These are phyloP conservation scores for Protonibea diacanthus DNA, from an alignment of 2,797 vertebrate genomes.

Conservation along the genomic window DNA sequence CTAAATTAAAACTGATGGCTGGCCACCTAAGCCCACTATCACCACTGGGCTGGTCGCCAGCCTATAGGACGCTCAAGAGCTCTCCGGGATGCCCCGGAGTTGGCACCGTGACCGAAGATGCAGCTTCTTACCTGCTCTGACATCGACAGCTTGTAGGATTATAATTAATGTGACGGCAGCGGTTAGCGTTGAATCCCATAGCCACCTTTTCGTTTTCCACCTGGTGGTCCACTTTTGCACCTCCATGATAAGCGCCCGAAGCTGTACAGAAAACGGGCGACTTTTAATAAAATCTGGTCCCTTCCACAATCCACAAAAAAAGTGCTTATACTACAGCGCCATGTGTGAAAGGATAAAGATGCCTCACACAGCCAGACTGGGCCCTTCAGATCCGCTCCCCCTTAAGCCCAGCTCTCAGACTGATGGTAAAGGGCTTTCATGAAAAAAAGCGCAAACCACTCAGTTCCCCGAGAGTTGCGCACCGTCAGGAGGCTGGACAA, in stretches of 20 bases:
- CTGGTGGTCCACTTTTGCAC: conserved; percentile 92
- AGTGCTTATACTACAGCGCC: conserved; percentile 85
- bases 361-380: conserved; percentile 76
- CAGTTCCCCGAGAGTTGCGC: conserved; percentile 87
- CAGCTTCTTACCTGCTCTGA: conserved; percentile 92
- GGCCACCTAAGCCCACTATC: conserved; percentile 2
- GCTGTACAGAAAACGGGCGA: conserved; percentile 76
- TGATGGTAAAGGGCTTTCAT: conserved; percentile 88
- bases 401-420: conserved; percentile 87
- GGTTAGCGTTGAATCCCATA: conserved; percentile 87
- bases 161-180: conserved; percentile 82
- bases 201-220: conserved; percentile 95
- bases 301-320: conserved; percentile 78
- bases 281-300: conserved; percentile 74
- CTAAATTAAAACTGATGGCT: conserved; percentile 25
- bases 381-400: conserved; percentile 85
- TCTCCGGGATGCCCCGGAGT: conserved; percentile 24
- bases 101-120: conserved; percentile 19
- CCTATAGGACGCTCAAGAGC: not conserved
- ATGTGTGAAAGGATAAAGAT: conserved; percentile 81
- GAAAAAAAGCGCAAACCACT: conserved; percentile 81
- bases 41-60: conserved; percentile 38
- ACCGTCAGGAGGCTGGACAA: conserved; percentile 91
- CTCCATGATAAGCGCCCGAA: conserved; percentile 87
- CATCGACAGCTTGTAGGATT: conserved; percentile 87